These are phyloP conservation scores for Brachionus manjavacas DNA, from an alignment of 1,140 invertebrate genomes.

Conservation along the genomic window DNA sequence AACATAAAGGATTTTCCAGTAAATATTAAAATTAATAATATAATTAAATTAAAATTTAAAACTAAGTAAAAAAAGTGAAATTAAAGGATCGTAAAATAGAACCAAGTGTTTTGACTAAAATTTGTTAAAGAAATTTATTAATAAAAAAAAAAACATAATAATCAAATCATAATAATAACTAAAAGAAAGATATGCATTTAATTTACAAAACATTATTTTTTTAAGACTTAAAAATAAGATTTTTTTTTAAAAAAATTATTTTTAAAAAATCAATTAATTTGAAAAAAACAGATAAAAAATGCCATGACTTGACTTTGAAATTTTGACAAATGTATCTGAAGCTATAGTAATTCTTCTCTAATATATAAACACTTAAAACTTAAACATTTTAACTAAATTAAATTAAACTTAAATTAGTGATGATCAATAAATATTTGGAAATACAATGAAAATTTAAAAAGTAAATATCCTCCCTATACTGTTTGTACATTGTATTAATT, in stretches of 20 bases:
- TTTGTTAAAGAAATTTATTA: not conserved
- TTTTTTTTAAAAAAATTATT: not conserved
- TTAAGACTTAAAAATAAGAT: not conserved
- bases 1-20: not conserved
- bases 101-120: not conserved
- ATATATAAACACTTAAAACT: not conserved
- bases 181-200: not conserved
- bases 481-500: not conserved
- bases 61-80: not conserved
- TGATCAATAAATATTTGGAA: not conserved
- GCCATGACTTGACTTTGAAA: not conserved
- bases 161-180: not conserved
- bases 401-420: not conserved
- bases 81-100: not conserved
- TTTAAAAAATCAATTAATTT: not conserved
- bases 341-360: not conserved
- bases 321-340: not conserved
- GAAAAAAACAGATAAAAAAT: not conserved
- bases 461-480: not conserved
- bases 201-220: not conserved
- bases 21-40: not conserved
- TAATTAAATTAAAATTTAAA: not conserved
- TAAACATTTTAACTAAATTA: not conserved
- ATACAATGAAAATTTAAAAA: not conserved
- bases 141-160: not conserved